Base-by-base conservation (phyloP, 2,888 invertebrate genomes). In the Halictus quadricinctus region DNA sequence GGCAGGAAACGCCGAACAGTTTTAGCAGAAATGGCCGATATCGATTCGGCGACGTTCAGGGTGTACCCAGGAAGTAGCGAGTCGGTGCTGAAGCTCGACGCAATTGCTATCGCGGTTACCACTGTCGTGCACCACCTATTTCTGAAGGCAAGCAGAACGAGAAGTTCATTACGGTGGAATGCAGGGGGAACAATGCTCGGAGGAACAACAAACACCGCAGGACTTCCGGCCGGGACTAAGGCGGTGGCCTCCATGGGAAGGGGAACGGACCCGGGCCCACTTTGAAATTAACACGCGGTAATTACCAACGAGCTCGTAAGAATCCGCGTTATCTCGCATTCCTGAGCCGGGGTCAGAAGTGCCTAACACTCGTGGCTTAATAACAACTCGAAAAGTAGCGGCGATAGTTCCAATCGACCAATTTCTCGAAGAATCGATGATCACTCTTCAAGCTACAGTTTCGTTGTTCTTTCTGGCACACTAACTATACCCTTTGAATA, bases 231-330 rank as follows among this genome's bases (percentile, higher is more conserved):
- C 80, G 43, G 48, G 83, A 50, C 12, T 85, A 50, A 82, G 85
- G 76, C 72, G 81, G 82, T 75, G 84, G 78, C 79, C 87, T 76
- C 54, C 75, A 88, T 87, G 87, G 81, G 90, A 89, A 88, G 84
- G 74, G 76, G 73, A 70, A 80, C 79, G 64, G 87, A 6, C n/a
- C 70, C 70, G 70, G 78, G 83, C 85, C 90, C 84, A 87, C 89
- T 91, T 92, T 90, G 88, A 88, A 93, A 93, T 92, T 91, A 91
- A 91, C 89, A 88, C 88, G 85, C 79, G 70, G 87, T 90, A 91
- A 92, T 93, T 92, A 91, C 89, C 88, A 87, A 72, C 36, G 29
- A 18, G 43, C 70, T 84, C 74, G 76, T 83, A 88, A 85, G 74
- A 79, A 86, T 85, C 72, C 72, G 79, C 66, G 88, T 89, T 91